phyloP scores from a whole-genome alignment of 1,140 invertebrate species.

The Laupala kohalensis region DNA sequence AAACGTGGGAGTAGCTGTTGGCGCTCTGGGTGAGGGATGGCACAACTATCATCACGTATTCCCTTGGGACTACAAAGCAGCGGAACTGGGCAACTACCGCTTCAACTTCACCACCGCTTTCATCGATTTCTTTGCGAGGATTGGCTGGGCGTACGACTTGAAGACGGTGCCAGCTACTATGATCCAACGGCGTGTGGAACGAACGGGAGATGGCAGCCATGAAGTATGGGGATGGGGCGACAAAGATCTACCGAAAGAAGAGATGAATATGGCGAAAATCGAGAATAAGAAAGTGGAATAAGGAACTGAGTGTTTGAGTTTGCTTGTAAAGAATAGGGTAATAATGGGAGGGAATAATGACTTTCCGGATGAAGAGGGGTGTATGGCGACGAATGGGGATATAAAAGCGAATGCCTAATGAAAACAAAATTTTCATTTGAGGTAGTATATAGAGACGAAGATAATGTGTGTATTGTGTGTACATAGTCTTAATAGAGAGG shows the following conservation, averaged over 20 bases:
- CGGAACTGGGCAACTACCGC: conserved; percentile 64
- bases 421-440: too few relatives aligned
- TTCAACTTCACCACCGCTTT: conserved; percentile 73
- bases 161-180: conserved; percentile 65
- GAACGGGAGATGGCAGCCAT: conserved; percentile 68
- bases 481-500: too few relatives aligned
- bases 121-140: conserved; percentile 69
- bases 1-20: conserved; percentile 52
- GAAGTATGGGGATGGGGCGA: conserved; percentile 71
- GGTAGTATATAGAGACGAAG: too few relatives aligned
- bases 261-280: conserved; percentile 48
- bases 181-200: conserved; percentile 48
- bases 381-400: too few relatives aligned
- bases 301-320: too few relatives aligned
- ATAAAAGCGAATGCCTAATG: too few relatives aligned
- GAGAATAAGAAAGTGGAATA: conserved; percentile 30
- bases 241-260: conserved; percentile 54
- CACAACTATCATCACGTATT: conserved; percentile 96
- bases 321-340: too few relatives aligned
- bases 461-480: too few relatives aligned
- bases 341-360: too few relatives aligned
- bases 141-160: conserved; percentile 81
- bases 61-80: conserved; percentile 85
- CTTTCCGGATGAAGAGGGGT: too few relatives aligned
- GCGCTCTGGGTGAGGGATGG: conserved; percentile 75